These are phyloP conservation scores for Autographa pulchrina DNA, from an alignment of 2,888 invertebrate species.

Conservation along the genomic window DNA sequence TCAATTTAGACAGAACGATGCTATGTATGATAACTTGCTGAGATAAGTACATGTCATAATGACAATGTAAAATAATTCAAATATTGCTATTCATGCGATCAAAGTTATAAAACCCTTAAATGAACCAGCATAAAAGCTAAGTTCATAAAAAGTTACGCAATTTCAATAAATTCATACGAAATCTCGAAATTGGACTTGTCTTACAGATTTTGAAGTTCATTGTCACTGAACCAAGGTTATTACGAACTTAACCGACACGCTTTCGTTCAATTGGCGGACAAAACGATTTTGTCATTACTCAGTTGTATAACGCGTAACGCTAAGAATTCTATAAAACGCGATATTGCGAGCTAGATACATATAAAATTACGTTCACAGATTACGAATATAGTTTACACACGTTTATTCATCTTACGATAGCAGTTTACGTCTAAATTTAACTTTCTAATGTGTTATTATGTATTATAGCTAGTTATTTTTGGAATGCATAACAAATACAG, in stretches of 20 bases:
- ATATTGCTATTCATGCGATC: neutral
- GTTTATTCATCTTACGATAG: neutral
- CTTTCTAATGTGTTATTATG: neutral
- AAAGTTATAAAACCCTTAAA: slow-evolving; percentile 4
- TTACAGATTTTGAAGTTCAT: slow-evolving; percentile 57
- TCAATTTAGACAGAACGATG: too few relatives aligned
- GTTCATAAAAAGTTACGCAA: slow-evolving; percentile 28
- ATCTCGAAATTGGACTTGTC: slow-evolving; percentile 46
- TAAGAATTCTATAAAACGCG: slow-evolving; percentile 26
- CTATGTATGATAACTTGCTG: too few relatives aligned
- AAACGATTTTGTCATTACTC: slow-evolving; percentile 50
- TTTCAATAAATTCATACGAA: slow-evolving; percentile 29
- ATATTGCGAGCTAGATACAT: neutral
- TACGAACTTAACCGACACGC: slow-evolving; percentile 51
- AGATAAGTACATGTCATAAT: neutral
- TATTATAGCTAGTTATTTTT: neutral
- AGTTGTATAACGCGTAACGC: slow-evolving; percentile 49
- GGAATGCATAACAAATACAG: neutral
- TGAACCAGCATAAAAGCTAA: neutral
- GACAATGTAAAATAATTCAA: neutral
- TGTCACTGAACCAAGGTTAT: slow-evolving; percentile 56
- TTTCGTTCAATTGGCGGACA: slow-evolving; percentile 54
- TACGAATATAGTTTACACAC: neutral
- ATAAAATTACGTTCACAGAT: neutral
- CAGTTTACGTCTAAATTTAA: neutral